phyloP scores from a whole-genome alignment of 2,113 vertebrate species.

The Fulmarus glacialis region DNA sequence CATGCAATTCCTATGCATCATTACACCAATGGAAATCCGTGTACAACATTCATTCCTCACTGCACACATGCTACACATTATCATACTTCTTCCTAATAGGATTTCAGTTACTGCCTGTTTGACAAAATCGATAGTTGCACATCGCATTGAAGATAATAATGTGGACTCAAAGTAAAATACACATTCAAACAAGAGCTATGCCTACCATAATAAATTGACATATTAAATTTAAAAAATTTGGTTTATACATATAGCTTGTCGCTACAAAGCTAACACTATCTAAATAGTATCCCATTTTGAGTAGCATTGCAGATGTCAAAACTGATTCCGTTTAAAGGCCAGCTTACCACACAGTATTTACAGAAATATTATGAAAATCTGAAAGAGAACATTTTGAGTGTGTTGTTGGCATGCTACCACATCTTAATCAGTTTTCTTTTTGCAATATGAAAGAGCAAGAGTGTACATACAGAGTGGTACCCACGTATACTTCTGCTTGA shows the following conservation, averaged over 20 bases:
- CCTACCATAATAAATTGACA: neutral
- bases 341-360: neutral
- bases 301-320: neutral
- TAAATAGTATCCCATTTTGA: neutral
- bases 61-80: neutral
- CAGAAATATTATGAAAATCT: neutral
- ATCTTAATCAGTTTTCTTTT: neutral
- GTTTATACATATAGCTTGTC: neutral
- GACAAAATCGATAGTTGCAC: neutral
- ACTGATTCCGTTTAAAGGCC: neutral
- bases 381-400: neutral
- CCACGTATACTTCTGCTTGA: neutral
- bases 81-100: neutral
- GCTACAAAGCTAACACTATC: neutral
- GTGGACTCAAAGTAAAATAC: slow-evolving; percentile 1
- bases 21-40: neutral
- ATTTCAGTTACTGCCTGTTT: neutral
- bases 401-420: neutral
- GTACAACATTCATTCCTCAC: neutral
- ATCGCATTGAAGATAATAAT: neutral
- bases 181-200: neutral
- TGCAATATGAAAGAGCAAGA: neutral
- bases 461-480: neutral
- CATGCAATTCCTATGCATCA: neutral
- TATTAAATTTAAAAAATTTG: neutral